A percentile compares a stretch with the other conserved stretches of the same genome.
Conservation (phyloP, 1,140 invertebrate species). For the Epicauta chinensis region DNA sequence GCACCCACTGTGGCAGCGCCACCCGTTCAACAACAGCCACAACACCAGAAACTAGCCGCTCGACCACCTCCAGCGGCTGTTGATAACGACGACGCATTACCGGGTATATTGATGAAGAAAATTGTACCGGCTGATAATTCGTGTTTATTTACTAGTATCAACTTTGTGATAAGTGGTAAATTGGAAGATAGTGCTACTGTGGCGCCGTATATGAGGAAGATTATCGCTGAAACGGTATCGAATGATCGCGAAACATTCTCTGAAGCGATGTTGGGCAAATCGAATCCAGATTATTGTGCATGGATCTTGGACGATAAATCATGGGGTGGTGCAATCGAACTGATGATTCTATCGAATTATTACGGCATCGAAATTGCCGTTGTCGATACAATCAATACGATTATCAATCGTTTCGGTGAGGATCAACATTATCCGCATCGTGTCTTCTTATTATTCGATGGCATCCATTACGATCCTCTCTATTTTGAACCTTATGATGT, state of each 20-base stretch:
- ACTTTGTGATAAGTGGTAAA: constrained; percentile 64
- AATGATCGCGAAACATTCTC: constrained; percentile 71
- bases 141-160: constrained; percentile 88
- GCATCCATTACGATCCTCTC: constrained; percentile 93
- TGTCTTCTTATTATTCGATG: constrained; percentile 90
- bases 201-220: constrained; percentile 69
- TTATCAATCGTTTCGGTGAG: constrained; percentile 91
- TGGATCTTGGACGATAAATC: constrained; percentile 80
- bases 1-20: background rate
- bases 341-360: constrained; percentile 80
- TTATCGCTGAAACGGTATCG: constrained; percentile 78
- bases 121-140: constrained; percentile 93
- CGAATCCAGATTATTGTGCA: constrained; percentile 77
- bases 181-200: constrained; percentile 64
- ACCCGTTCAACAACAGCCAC: constrained; percentile 6
- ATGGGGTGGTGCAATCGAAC: constrained; percentile 95
- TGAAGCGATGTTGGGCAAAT: constrained; percentile 81
- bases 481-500: constrained; percentile 71
- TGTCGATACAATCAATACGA: constrained; percentile 82
- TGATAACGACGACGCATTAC: constrained; percentile 42
- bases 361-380: constrained; percentile 92
- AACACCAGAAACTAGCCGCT: constrained; percentile 22
- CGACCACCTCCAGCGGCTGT: constrained; percentile 37
- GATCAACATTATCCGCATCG: constrained; percentile 78
- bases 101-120: constrained; percentile 80